phyloP scores from a whole-genome alignment of 2,888 invertebrate genomes.

The Malacosoma neustria region DNA sequence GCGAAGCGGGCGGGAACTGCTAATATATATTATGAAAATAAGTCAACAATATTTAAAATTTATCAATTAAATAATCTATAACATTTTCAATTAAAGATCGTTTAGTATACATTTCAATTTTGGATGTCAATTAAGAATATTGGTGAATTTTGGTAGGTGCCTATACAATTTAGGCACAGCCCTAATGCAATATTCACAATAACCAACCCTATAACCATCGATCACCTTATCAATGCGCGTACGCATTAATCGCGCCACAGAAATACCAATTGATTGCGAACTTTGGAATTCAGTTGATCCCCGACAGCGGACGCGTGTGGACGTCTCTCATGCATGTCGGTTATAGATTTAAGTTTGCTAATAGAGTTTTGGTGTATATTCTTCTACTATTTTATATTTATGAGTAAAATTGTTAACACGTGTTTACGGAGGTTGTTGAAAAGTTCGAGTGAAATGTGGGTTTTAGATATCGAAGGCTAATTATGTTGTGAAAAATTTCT shows the following conservation, averaged over 20 bases:
- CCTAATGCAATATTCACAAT: not conserved
- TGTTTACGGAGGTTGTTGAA: constrained; percentile 27
- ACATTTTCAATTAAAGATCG: too few relatives aligned
- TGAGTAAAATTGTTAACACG: constrained; percentile 46
- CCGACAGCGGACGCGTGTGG: constrained; percentile 28
- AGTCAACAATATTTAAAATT: too few relatives aligned
- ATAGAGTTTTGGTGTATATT: constrained; percentile 47
- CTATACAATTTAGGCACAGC: too few relatives aligned
- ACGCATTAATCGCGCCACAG: constrained; percentile 18
- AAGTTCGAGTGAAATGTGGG: constrained; percentile 28
- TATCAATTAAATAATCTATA: too few relatives aligned
- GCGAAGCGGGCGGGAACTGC: too few relatives aligned
- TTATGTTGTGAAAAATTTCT: constrained; percentile 22
- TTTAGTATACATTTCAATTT: too few relatives aligned
- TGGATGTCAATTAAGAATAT: too few relatives aligned
- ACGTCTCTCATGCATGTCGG: constrained; percentile 29
- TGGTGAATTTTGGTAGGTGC: too few relatives aligned
- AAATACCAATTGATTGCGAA: constrained; percentile 9
- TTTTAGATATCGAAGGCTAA: constrained; percentile 44
- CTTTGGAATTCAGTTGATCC: constrained; percentile 26
- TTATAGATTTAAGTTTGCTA: constrained; percentile 34
- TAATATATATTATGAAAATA: too few relatives aligned
- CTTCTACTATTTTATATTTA: constrained; percentile 51
- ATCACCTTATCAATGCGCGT: constrained; percentile 24
- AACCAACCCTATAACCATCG: not conserved